Conservation (phyloP, 2,888 invertebrate genomes). For the Caenorhabditis auriculariae region DNA sequence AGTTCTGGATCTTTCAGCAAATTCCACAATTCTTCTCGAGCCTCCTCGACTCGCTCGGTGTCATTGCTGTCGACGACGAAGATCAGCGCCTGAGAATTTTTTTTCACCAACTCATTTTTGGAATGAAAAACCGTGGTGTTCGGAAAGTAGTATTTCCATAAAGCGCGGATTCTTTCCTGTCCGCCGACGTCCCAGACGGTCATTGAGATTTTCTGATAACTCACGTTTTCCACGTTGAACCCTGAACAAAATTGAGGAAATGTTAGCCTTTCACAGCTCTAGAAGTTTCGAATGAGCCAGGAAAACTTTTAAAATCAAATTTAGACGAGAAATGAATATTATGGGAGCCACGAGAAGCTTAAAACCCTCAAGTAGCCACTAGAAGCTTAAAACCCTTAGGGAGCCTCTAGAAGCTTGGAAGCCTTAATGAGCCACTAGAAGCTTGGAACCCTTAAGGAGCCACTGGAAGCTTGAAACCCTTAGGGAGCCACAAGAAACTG, state of each 20-base stretch:
- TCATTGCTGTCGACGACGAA: conserved; percentile 27
- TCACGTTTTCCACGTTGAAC: conserved; percentile 97
- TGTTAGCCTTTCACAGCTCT: background rate
- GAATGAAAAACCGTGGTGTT: conserved; percentile 27
- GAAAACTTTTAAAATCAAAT: too few species aligned
- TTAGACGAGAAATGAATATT: too few species aligned
- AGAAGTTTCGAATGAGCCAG: too few species aligned
- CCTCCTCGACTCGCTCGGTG: conserved; percentile 10
- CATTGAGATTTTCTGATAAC: conserved; percentile 97
- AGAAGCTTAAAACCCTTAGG: too few species aligned
- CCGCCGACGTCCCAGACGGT: conserved; percentile 99
- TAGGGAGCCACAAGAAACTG: too few species aligned
- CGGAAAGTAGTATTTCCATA: conserved; percentile 97
- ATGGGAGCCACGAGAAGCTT: too few species aligned
- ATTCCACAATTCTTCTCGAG: conserved; percentile 12
- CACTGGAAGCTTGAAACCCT: too few species aligned
- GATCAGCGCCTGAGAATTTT: conserved; percentile 16
- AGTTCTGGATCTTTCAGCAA: conserved; percentile 15
- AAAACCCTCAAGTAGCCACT: too few species aligned
- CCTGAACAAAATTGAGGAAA: conserved; percentile 71
- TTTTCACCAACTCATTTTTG: background rate
- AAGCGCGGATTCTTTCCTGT: conserved; percentile 91
- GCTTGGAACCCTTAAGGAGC: too few species aligned
- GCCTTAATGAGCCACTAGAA: too few species aligned
- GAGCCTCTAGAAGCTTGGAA: too few species aligned